Base-by-base conservation (phyloP, 2,113 vertebrate genomes). In the Chaetodon auriga region DNA sequence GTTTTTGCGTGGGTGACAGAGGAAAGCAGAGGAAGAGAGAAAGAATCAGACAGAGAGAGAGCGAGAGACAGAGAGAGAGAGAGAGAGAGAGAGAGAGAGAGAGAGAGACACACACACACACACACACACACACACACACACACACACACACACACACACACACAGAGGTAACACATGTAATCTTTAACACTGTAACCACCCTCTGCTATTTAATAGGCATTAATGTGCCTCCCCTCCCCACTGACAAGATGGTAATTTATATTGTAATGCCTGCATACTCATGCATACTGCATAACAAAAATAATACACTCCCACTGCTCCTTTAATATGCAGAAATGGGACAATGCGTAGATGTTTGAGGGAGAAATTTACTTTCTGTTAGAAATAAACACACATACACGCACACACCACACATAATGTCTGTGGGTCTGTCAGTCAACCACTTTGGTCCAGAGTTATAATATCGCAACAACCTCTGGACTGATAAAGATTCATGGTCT, bases 171-270 rank as follows among this genome's bases (percentile, higher is more conserved):
- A 49, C 7, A 19, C 72, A 19, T 57, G 53, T 75, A 8, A 64
- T 65, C 57, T 62, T 23, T 69, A 23, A 60, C 19, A 51, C 43
- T 62, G 21, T 12, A 43, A 61, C 66, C 77, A 54, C 68, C 57
- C 57, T 61, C 76, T 21, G 46, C 16, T 15, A 53, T 70, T 60
- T 79, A 62, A 63, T 25, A 45, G 57, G 57, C 54, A 54, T 71
- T 63, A 70, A 30, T 54, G 10, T 38, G 18, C 38, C 30, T 18
- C 12, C 43, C 11, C 19, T 38, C 54, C 21, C 54, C 45, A 18
- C 53, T 48, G 41, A 58, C 54, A 69, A 6, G 15, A 41, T 18
- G 9, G 13, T 5, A 30, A 30, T 54, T 38, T 16, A 45, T 45
- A 6, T 25, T 54, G 16, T 45, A 43, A 79, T 21, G 15, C 55